Base-by-base conservation (phyloP, 2,888 invertebrate species). In the Parnassius orleans region DNA sequence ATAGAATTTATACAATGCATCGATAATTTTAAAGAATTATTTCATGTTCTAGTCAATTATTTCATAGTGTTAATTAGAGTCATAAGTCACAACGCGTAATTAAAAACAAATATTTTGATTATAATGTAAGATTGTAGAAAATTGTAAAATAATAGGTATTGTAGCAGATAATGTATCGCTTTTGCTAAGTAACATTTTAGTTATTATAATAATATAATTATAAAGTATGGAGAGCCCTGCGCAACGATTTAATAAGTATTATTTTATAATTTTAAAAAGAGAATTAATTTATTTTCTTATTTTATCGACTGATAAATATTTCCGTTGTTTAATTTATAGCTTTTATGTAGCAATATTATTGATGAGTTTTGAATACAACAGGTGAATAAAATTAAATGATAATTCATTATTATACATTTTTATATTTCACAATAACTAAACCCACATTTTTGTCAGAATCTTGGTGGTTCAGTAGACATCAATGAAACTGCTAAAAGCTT, bases 21-120 rank as follows among this genome's bases (percentile, higher is more conserved):
- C 33, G 15, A 11, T 54, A 58, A 54, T 54, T 48, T 43, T 41
- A 33, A 51, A 9, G 10, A 51, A 46, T 59, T n/a, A 46, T 53
- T 57, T 53, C 46, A 19, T 58, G 24, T 63, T 50, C 63, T 59
- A 63, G 63, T 63, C 63, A 63, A 63, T 63, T 59, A 58, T 59
- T 55, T 58, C 24, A 50, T 51, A 59, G 50, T 51, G 33, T 51
- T 14, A 51, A 59, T 46, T 58, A 55, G 53, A 53, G 33, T 33
- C 7, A 7, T 7, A n/a, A 19, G 48, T 57, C 53, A 57, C 19
- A 53, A 19, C 47, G 54, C 10, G n/a, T 58, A 51, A 9, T 55
- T 53, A 55, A 33, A 33, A 33, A 46, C 19, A 51, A 58, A 55
- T 58, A 58, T 55, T 51, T 63, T 63, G 59, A 58, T 55, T 63